Evolutionary conservation across 2,113 vertebrate genomes (phyloP).

Genomic region (Anoplopoma fimbria): DNA sequence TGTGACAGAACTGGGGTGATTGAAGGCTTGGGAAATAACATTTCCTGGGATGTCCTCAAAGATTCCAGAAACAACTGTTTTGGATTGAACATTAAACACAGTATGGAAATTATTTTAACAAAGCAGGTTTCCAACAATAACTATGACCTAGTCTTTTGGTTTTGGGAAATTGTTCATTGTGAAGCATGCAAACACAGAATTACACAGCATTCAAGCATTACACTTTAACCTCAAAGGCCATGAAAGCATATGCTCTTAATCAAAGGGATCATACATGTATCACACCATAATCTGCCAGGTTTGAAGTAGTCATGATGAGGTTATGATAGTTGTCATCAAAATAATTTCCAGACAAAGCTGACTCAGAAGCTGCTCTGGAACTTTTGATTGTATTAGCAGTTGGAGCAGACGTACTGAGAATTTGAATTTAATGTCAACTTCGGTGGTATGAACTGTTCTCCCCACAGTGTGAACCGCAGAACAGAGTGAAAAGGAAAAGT

Average conservation of each 20-base stretch:
- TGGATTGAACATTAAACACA: slow-evolving; percentile 54
- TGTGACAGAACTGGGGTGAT: slow-evolving; percentile 79
- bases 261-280: not conserved
- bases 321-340: not conserved
- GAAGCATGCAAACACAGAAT: not conserved
- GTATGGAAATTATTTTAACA: slow-evolving; percentile 14
- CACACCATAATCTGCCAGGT: not conserved
- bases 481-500: not conserved
- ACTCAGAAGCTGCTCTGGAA: not conserved
- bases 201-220: not conserved
- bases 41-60: slow-evolving; percentile 65
- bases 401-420: not conserved
- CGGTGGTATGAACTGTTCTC: not conserved
- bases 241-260: not conserved
- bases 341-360: not conserved
- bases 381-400: not conserved
- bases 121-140: slow-evolving; percentile 11
- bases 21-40: slow-evolving; percentile 73
- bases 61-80: slow-evolving; percentile 43
- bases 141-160: not conserved
- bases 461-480: not conserved
- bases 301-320: too few species aligned
- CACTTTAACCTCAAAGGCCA: not conserved
- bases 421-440: not conserved
- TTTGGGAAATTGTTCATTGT: not conserved